A percentile compares a stretch with the other conserved stretches of the same genome.
Evolutionary conservation across 2,888 invertebrate genomes (phyloP).

Genomic region (Melipona beecheii): DNA sequence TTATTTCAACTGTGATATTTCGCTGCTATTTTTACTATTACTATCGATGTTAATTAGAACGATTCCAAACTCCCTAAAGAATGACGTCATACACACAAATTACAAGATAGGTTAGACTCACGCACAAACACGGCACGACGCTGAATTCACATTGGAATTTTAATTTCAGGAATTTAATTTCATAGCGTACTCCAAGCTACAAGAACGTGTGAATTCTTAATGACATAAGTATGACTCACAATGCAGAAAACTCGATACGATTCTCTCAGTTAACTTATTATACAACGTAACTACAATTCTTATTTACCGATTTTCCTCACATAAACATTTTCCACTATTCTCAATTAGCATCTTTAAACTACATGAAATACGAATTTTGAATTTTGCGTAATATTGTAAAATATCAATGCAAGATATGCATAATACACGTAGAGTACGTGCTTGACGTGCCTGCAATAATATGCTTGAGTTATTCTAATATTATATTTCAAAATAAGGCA

Average conservation of each 20-base stretch:
- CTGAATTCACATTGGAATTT: constrained; percentile 8
- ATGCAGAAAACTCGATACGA: constrained; percentile 21
- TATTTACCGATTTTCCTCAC: background rate
- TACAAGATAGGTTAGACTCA: background rate
- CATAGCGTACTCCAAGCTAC: background rate
- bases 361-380: background rate
- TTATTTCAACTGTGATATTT: background rate
- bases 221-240: constrained; percentile 12
- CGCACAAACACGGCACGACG: background rate
- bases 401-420: background rate
- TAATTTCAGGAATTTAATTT: constrained; percentile 26
- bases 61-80: background rate
- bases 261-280: background rate
- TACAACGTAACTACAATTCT: background rate
- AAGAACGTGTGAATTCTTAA: constrained; percentile 14
- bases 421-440: background rate
- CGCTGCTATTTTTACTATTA: background rate
- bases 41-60: background rate
- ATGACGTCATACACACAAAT: background rate
- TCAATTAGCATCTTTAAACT: background rate
- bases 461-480: background rate
- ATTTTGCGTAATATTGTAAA: background rate
- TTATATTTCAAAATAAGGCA: background rate
- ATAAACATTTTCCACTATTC: background rate
- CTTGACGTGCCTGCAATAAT: no score